Evolutionary conservation across 2,888 invertebrate genomes (phyloP).

Genomic region (Parnassius glacialis): DNA sequence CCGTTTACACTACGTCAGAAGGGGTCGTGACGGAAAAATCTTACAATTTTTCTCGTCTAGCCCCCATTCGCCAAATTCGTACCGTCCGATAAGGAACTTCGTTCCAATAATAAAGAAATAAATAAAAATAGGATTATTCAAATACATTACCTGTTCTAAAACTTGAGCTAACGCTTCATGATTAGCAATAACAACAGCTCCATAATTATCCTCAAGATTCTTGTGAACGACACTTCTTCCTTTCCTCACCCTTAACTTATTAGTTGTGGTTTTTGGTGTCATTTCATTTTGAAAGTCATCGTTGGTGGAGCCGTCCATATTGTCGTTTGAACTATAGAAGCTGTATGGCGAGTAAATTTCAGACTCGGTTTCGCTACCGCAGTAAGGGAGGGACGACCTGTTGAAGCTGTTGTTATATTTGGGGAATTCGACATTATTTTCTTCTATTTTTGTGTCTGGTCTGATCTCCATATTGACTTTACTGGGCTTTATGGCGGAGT

Average conservation of each 20-base stretch:
- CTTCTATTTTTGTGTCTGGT: slow-evolving; percentile 54
- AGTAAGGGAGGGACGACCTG: slow-evolving; percentile 88
- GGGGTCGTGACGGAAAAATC: no score
- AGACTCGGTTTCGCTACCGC: slow-evolving; percentile 91
- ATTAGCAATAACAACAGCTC: slow-evolving; percentile 93
- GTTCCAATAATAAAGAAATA: no score
- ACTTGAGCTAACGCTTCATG: slow-evolving; percentile 94
- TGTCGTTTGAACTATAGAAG: slow-evolving; percentile 84
- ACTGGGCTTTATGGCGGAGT: slow-evolving; percentile 78
- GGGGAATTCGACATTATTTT: slow-evolving; percentile 74
- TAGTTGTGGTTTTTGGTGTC: slow-evolving; percentile 75
- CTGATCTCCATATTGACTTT: slow-evolving; percentile 47
- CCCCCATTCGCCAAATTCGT: no score
- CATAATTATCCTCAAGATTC: slow-evolving; percentile 94
- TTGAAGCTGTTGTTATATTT: slow-evolving; percentile 81
- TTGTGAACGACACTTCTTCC: slow-evolving; percentile 91
- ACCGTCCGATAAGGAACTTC: no score
- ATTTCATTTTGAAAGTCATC: slow-evolving; percentile 72
- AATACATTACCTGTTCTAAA: slow-evolving; percentile 86
- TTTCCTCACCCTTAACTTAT: slow-evolving; percentile 87
- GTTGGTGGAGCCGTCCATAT: slow-evolving; percentile 67
- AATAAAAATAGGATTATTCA: no score
- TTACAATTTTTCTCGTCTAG: no score
- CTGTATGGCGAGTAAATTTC: slow-evolving; percentile 92
- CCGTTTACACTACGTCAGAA: no score